phyloP scores from a whole-genome alignment of 2,113 vertebrate genomes.

The Gallinago jamesoni region DNA sequence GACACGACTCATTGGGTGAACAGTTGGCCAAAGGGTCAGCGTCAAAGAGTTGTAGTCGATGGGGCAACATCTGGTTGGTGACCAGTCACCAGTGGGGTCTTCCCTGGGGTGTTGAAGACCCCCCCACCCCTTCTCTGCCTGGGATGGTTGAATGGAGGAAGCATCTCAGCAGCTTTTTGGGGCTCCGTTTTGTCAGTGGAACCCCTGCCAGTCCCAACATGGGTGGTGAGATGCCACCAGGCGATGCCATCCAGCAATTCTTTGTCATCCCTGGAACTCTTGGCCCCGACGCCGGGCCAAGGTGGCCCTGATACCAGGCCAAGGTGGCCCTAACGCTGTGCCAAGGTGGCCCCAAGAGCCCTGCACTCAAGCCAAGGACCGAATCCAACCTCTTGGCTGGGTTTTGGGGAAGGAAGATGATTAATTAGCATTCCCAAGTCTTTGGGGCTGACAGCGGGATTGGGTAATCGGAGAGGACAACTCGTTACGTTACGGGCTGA shows the following conservation, averaged over 20 bases:
- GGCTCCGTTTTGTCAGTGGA: not conserved
- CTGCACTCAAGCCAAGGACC: fast-evolving
- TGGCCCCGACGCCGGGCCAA: fast-evolving
- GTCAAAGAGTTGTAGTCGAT: not conserved
- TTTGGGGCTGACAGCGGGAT: fast-evolving
- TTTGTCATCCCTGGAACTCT: not conserved
- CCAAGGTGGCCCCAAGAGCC: not conserved
- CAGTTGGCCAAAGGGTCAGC: not conserved
- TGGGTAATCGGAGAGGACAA: not conserved
- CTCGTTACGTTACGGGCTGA: not conserved
- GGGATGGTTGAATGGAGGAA: not conserved
- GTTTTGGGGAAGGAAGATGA: not conserved
- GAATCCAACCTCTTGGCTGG: not conserved
- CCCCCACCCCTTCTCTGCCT: too few relatives aligned
- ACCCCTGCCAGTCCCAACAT: not conserved
- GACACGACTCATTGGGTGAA: not conserved
- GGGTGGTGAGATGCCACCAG: too few relatives aligned
- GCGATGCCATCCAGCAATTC: not conserved
- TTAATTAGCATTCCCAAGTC: not conserved
- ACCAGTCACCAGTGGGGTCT: not conserved
- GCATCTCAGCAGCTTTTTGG: not conserved
- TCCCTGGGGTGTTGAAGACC: too few relatives aligned
- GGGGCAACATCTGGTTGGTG: not conserved
- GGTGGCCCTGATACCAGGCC: not conserved
- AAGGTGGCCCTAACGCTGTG: fast-evolving